Percentiles rank a stretch among this genome's conserved stretches.
These are phyloP conservation scores for Cryptomyrus ogoouensis DNA, from an alignment of 2,113 vertebrate genomes.

Conservation along the genomic window DNA sequence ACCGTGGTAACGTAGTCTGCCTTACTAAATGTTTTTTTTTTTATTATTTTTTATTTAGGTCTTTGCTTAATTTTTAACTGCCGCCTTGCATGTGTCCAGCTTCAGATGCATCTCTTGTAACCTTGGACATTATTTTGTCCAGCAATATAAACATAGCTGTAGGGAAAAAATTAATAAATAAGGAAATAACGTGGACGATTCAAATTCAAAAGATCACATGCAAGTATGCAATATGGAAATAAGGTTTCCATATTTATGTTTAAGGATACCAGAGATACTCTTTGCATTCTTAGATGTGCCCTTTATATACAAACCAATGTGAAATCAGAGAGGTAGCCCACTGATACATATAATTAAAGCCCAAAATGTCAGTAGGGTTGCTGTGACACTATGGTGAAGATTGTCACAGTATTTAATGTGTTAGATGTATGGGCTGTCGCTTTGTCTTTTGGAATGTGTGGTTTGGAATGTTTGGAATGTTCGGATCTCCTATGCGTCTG, in stretches of 20 bases:
- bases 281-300: not conserved
- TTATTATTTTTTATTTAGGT: not conserved
- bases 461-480: not conserved
- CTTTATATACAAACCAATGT: not conserved
- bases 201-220: not conserved
- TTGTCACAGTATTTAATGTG: not conserved
- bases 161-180: not conserved
- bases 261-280: not conserved
- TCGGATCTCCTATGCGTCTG: not conserved
- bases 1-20: not conserved
- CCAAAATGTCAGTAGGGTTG: not conserved
- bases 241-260: slow-evolving; percentile 2
- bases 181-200: not conserved
- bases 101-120: not conserved
- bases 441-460: not conserved
- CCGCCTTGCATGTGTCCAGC: not conserved
- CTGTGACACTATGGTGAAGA: not conserved
- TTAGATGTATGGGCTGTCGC: not conserved
- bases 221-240: not conserved
- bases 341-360: not conserved
- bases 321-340: not conserved
- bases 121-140: not conserved
- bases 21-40: not conserved
- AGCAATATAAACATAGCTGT: not conserved
- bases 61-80: not conserved